Evolutionary conservation across 2,113 vertebrate genomes (phyloP).

Genomic region (Girardinichthys multiradiatus): DNA sequence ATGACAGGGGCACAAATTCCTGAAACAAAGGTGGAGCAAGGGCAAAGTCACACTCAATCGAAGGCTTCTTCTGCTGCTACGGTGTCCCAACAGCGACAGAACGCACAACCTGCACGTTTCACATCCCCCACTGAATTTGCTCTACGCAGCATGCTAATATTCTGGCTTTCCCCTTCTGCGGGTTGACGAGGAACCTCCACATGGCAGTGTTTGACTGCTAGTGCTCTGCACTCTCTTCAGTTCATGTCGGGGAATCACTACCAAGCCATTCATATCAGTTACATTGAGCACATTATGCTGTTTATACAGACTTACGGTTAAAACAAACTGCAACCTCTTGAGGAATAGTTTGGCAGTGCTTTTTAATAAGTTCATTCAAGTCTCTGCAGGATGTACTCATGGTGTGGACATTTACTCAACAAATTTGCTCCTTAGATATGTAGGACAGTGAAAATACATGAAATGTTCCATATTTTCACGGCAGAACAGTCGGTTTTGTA

Average conservation of each 20-base stretch:
- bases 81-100: conserved; percentile 20
- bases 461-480: background rate
- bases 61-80: conserved; percentile 29
- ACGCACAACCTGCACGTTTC: conserved; percentile 18
- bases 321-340: conserved; percentile 35
- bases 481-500: conserved; percentile 25
- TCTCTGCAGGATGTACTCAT: conserved; percentile 47
- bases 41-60: conserved; percentile 15
- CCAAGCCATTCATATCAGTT: conserved; percentile 60
- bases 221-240: conserved; percentile 32
- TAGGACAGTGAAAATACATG: background rate
- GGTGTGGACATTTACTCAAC: conserved; percentile 4
- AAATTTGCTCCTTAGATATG: background rate
- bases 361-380: conserved; percentile 51
- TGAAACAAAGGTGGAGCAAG: background rate
- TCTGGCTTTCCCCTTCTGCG: conserved; percentile 20
- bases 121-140: conserved; percentile 6
- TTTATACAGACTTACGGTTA: conserved; percentile 19
- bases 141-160: conserved; percentile 20
- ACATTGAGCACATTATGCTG: conserved; percentile 13
- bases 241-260: conserved; percentile 47
- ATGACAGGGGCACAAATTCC: conserved; percentile 20
- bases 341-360: conserved; percentile 60
- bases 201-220: conserved; percentile 29
- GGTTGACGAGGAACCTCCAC: conserved; percentile 6